A percentile compares a stretch with the other conserved stretches of the same genome.
Conservation (phyloP, 2,797 vertebrate genomes). For the Gambusia yucatana region DNA sequence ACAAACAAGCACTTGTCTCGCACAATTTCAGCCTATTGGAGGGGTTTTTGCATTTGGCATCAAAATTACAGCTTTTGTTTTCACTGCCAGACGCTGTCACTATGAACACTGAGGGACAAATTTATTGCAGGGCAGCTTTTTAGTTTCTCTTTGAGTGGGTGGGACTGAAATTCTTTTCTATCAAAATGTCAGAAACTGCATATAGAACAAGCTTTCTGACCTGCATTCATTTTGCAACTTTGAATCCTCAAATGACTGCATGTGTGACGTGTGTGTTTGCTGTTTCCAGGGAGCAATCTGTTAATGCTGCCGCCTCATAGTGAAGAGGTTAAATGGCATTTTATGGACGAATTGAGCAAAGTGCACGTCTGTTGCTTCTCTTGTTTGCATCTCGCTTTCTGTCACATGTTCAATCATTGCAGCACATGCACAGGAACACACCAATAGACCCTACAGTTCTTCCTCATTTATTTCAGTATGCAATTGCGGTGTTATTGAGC, state of each 20-base stretch:
- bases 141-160: conserved; percentile 17
- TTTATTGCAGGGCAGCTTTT: conserved; percentile 30
- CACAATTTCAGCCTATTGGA: conserved; percentile 1
- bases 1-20: conserved; percentile 10
- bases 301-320: conserved; percentile 44
- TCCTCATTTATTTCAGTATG: too few species aligned
- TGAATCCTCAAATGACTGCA: conserved; percentile 20
- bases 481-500: neutral
- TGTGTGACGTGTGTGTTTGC: conserved; percentile 57
- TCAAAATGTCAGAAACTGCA: conserved; percentile 26
- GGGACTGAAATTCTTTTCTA: conserved; percentile 24
- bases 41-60: conserved; percentile 23
- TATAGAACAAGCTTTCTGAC: conserved; percentile 28
- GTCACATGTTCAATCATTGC: conserved; percentile 28
- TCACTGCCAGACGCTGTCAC: conserved; percentile 38
- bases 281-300: conserved; percentile 69
- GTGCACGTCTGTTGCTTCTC: conserved; percentile 55
- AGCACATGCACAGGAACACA: conserved; percentile 21
- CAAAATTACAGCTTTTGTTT: conserved; percentile 37
- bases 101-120: conserved; percentile 44
- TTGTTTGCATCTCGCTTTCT: conserved; percentile 19
- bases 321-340: conserved; percentile 66
- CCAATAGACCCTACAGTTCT: neutral
- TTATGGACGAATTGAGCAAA: conserved; percentile 58
- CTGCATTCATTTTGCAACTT: conserved; percentile 18